Evolutionary conservation across 35 echinoderm and acorn worm species (phyloP).

Genomic region (Heliocidaris erythrogramma): DNA sequence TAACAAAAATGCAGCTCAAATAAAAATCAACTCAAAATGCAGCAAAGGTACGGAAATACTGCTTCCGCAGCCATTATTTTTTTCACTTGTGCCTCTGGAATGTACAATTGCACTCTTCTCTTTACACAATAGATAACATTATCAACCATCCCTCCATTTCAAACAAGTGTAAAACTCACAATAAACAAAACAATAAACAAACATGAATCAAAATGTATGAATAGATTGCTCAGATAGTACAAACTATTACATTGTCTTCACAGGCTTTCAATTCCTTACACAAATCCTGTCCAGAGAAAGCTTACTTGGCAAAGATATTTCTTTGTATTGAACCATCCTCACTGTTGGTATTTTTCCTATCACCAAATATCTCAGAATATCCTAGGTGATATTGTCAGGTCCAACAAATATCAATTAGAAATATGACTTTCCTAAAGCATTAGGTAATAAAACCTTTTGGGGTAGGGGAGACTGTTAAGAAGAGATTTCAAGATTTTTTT

Average conservation of each 20-base stretch:
- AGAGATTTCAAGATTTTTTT: neutral
- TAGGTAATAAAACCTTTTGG: too few species aligned
- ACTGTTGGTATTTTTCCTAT: neutral
- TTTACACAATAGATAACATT: constrained; percentile 2
- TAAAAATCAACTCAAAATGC: constrained; percentile 3
- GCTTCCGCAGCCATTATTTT: neutral
- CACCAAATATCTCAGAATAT: neutral
- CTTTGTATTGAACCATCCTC: neutral
- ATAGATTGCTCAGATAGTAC: neutral
- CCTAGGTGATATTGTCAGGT: neutral
- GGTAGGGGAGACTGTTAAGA: neutral
- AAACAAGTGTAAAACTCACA: neutral
- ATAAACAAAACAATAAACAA: constrained; percentile 19
- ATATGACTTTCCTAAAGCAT: neutral
- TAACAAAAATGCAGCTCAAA: neutral
- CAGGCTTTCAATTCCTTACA: neutral
- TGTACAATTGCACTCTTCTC: constrained; percentile 10
- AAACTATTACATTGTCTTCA: neutral
- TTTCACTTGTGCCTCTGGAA: neutral
- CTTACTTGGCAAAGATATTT: neutral
- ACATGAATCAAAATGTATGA: neutral
- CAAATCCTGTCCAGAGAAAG: neutral
- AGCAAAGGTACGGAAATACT: neutral
- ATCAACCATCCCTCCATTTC: neutral
- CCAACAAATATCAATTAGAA: neutral